Conservation (phyloP, 2,797 vertebrate genomes). For the Morelia viridis region DNA sequence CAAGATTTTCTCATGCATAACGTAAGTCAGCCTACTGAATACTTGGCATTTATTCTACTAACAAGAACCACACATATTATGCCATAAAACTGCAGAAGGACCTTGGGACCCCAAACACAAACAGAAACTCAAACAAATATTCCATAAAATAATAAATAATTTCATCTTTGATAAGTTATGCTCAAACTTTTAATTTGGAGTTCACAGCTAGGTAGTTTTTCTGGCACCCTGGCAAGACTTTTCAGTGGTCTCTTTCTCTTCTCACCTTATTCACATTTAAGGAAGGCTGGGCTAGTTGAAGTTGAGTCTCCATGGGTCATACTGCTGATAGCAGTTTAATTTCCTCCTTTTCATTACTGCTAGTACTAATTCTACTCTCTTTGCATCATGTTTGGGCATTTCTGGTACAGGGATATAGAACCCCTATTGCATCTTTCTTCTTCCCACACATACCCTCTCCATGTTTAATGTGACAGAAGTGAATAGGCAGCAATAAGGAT, state of each 20-base stretch:
- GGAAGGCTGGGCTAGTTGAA: background rate
- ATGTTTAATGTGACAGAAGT: background rate
- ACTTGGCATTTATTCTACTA: slow-evolving; percentile 31
- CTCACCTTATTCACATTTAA: background rate
- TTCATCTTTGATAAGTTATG: background rate
- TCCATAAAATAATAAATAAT: background rate
- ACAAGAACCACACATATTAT: slow-evolving; percentile 7
- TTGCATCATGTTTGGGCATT: background rate
- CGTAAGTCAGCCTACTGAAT: slow-evolving; percentile 35
- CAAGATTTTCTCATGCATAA: background rate
- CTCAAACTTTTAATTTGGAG: background rate
- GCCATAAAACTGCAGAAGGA: slow-evolving; percentile 34
- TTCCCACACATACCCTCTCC: background rate
- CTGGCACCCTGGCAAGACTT: too few species aligned
- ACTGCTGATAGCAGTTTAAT: background rate
- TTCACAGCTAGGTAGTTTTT: too few species aligned
- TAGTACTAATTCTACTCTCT: background rate
- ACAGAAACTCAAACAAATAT: too few species aligned
- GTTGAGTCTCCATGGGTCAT: too few species aligned
- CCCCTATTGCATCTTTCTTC: background rate
- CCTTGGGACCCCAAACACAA: background rate
- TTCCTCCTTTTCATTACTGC: background rate
- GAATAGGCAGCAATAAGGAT: background rate
- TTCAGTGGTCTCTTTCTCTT: background rate
- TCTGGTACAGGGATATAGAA: background rate